These are phyloP conservation scores for human (Homo sapiens) DNA, from an alignment of 2,113 vertebrate species.

Conservation along the genomic window DNA sequence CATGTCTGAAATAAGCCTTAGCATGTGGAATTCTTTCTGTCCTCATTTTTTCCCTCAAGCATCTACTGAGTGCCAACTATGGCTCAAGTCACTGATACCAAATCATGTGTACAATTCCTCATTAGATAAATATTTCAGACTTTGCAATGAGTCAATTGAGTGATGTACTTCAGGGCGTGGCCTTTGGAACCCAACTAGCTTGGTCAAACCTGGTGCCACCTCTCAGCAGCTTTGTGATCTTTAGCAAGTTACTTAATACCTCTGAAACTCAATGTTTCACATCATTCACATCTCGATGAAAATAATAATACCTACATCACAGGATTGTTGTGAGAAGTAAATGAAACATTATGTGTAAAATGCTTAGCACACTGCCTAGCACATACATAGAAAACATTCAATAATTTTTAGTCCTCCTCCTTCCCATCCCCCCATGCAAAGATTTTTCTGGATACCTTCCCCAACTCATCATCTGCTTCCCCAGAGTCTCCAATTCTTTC, in stretches of 20 bases:
- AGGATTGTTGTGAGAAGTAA: background rate
- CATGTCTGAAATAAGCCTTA: background rate
- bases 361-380: background rate
- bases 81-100: background rate
- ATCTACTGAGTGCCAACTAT: background rate
- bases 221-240: slow-evolving; percentile 71
- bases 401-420: background rate
- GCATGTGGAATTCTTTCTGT: background rate
- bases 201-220: slow-evolving; percentile 70
- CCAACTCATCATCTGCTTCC: background rate
- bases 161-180: background rate
- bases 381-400: background rate
- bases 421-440: background rate
- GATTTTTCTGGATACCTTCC: background rate
- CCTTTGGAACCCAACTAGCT: slow-evolving; percentile 60
- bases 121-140: background rate
- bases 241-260: slow-evolving; percentile 58
- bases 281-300: background rate
- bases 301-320: background rate
- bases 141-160: background rate
- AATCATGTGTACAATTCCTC: background rate
- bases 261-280: slow-evolving; percentile 28
- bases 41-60: background rate
- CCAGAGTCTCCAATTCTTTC: background rate
- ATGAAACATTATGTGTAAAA: background rate